phyloP scores from a whole-genome alignment of 2,797 vertebrate species.

The Lepilemur septentrionalis region DNA sequence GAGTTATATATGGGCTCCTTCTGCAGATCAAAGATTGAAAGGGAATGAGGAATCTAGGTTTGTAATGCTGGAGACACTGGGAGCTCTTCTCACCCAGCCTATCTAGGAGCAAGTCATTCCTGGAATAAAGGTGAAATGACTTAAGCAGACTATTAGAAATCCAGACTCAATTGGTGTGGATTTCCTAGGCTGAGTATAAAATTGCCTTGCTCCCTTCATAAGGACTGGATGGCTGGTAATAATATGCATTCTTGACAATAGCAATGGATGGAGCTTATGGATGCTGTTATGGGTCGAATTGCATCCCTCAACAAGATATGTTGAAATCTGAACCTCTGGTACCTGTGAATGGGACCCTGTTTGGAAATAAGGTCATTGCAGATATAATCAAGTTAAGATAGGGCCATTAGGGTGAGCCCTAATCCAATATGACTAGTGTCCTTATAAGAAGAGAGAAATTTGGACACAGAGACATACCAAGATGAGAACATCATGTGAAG shows the following conservation, averaged over 20 bases:
- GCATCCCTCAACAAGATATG: background rate
- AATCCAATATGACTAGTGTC: background rate
- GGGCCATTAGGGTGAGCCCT: background rate
- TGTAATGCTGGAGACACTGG: background rate
- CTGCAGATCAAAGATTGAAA: background rate
- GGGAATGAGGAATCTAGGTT: background rate
- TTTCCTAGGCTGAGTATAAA: background rate
- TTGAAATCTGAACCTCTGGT: background rate
- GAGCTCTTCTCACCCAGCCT: background rate
- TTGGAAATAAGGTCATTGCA: background rate
- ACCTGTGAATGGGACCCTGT: background rate
- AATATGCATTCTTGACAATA: background rate
- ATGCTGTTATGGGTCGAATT: background rate
- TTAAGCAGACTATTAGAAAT: background rate
- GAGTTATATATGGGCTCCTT: background rate
- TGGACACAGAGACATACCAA: background rate
- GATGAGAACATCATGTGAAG: background rate
- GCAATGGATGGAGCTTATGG: background rate
- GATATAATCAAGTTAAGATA: background rate
- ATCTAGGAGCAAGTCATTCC: background rate
- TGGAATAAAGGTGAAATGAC: background rate
- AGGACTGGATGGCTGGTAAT: background rate
- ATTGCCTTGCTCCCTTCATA: background rate
- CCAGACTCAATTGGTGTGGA: background rate
- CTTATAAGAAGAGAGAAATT: background rate